Conservation (phyloP, 1,140 invertebrate genomes). For the Anthonomus grandis region DNA sequence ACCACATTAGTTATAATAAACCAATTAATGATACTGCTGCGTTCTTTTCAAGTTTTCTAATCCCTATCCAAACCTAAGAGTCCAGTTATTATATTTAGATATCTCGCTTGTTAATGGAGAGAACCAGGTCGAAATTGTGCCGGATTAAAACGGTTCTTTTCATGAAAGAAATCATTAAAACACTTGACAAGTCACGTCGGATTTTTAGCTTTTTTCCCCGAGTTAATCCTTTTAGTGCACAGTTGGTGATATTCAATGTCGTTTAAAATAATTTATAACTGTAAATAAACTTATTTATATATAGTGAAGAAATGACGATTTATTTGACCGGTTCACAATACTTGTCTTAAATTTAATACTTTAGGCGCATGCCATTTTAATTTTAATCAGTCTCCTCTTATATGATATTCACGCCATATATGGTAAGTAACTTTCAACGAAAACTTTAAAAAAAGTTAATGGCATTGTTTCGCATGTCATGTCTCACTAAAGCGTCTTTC, state of each 20-base stretch:
- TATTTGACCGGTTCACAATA: background rate
- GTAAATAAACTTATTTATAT: slow-evolving; percentile 7
- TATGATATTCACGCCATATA: too few relatives aligned
- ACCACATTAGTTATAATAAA: too few relatives aligned
- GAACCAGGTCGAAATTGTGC: slow-evolving; percentile 17
- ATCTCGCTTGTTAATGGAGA: slow-evolving; percentile 19
- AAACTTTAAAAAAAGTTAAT: too few relatives aligned
- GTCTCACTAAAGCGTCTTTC: too few relatives aligned
- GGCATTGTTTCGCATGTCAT: too few relatives aligned
- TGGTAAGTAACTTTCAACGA: too few relatives aligned
- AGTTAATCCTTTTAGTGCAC: slow-evolving; percentile 16
- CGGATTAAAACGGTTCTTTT: slow-evolving; percentile 26
- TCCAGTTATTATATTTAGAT: slow-evolving; percentile 19
- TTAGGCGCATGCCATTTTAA: too few relatives aligned
- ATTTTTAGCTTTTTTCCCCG: slow-evolving; percentile 10
- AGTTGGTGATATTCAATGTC: slow-evolving; percentile 12
- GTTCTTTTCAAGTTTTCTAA: too few relatives aligned
- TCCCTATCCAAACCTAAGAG: too few relatives aligned
- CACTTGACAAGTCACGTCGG: slow-evolving; percentile 13
- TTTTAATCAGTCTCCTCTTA: background rate
- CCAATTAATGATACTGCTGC: too few relatives aligned
- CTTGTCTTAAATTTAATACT: too few relatives aligned
- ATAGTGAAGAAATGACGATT: background rate
- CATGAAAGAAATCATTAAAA: slow-evolving; percentile 14
- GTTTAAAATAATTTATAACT: background rate